Conservation (phyloP, 2,888 invertebrate genomes). For the Diachrysia chrysitis region DNA sequence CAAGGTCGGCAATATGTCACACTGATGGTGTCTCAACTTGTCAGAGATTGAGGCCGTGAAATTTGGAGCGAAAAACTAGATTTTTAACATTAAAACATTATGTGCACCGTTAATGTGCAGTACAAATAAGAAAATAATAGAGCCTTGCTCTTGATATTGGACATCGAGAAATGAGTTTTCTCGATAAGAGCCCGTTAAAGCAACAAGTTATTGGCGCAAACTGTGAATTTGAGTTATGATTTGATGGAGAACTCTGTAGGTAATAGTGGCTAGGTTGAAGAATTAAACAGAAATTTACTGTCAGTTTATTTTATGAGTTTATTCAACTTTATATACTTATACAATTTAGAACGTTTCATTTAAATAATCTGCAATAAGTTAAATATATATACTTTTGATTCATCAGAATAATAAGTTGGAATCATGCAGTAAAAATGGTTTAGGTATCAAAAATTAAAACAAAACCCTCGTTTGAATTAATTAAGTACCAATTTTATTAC, state of each 20-base stretch:
- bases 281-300: too few species aligned
- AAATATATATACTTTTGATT: too few species aligned
- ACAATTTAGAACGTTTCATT: too few species aligned
- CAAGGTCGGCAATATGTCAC: constrained; percentile 47
- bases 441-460: too few species aligned
- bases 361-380: too few species aligned
- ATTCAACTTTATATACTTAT: too few species aligned
- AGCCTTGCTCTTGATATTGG: constrained; percentile 12
- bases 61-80: constrained; percentile 78
- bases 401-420: too few species aligned
- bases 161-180: constrained; percentile 11
- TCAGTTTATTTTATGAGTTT: too few species aligned
- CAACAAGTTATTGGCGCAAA: neutral
- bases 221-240: neutral
- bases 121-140: constrained; percentile 41
- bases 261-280: too few species aligned
- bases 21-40: neutral
- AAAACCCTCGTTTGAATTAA: too few species aligned
- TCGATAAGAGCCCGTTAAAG: neutral
- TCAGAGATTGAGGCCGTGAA: constrained; percentile 72
- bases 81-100: constrained; percentile 68
- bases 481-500: too few species aligned
- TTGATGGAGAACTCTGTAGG: neutral
- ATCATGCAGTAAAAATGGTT: too few species aligned
- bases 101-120: constrained; percentile 51